Evolutionary conservation across 2,888 invertebrate genomes (phyloP).

Genomic region (Heliconius cydno): DNA sequence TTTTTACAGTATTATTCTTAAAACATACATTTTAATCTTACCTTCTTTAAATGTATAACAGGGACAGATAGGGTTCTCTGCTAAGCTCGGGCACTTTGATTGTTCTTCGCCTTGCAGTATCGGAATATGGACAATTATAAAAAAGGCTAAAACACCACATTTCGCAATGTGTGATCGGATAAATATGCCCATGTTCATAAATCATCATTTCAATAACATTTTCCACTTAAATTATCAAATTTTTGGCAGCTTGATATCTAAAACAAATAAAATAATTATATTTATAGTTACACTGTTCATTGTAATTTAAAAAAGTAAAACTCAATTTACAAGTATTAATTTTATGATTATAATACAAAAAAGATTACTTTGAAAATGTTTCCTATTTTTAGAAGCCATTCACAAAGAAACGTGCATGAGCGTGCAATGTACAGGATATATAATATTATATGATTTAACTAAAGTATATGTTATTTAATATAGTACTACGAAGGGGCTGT

Average conservation of each 20-base stretch:
- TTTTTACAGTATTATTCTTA: no score
- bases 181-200: slow-evolving; percentile 69
- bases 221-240: slow-evolving; percentile 64
- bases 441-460: not conserved
- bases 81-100: slow-evolving; percentile 87
- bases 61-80: slow-evolving; percentile 92
- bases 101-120: slow-evolving; percentile 83
- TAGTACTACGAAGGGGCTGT: slow-evolving; percentile 52
- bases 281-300: not conserved
- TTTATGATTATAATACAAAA: not conserved
- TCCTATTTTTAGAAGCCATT: not conserved
- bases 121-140: slow-evolving; percentile 75
- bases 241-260: slow-evolving; percentile 45
- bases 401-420: not conserved
- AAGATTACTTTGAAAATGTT: slow-evolving; percentile 11
- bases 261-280: slow-evolving; percentile 40
- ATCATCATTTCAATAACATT: slow-evolving; percentile 78
- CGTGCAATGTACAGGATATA: not conserved
- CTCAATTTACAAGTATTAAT: not conserved
- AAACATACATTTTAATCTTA: slow-evolving; percentile 57
- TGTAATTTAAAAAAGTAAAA: not conserved
- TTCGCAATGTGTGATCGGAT: slow-evolving; percentile 71
- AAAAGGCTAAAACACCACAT: slow-evolving; percentile 83
- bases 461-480: not conserved
- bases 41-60: slow-evolving; percentile 97